These are phyloP conservation scores for Prosapia bicincta DNA, from an alignment of 2,888 invertebrate genomes.

Conservation along the genomic window DNA sequence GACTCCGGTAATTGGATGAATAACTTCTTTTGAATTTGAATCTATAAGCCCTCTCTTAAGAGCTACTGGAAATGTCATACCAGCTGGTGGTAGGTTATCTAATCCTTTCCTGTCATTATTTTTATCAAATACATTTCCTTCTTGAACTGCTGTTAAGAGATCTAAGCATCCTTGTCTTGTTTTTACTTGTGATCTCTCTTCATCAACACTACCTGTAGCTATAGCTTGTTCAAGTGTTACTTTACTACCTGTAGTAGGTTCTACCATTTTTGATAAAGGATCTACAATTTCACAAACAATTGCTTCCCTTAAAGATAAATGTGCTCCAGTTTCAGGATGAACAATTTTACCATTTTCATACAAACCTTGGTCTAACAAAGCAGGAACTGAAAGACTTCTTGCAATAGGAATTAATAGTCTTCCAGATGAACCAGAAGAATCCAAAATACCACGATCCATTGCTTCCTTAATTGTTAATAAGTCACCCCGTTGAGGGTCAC, in stretches of 20 bases:
- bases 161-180: slow-evolving; percentile 59
- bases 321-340: slow-evolving; percentile 82
- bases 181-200: slow-evolving; percentile 63
- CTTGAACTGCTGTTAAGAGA: slow-evolving; percentile 67
- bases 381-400: slow-evolving; percentile 75
- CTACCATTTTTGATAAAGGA: slow-evolving; percentile 66
- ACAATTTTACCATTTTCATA: slow-evolving; percentile 70
- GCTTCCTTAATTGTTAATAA: slow-evolving; percentile 79
- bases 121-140: slow-evolving; percentile 56
- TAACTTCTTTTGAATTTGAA: slow-evolving; percentile 60
- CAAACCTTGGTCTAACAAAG: slow-evolving; percentile 81
- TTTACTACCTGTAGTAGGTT: slow-evolving; percentile 58
- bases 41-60: slow-evolving; percentile 71
- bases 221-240: slow-evolving; percentile 77
- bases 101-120: slow-evolving; percentile 37
- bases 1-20: slow-evolving; percentile 69
- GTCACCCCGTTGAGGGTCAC: slow-evolving; percentile 80
- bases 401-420: slow-evolving; percentile 70
- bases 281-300: slow-evolving; percentile 87
- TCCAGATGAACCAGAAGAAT: slow-evolving; percentile 66
- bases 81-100: slow-evolving; percentile 69
- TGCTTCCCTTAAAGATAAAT: slow-evolving; percentile 75
- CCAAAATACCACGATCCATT: slow-evolving; percentile 74
- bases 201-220: slow-evolving; percentile 64
- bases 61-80: slow-evolving; percentile 79